A percentile compares a stretch with the other conserved stretches of the same genome.
Evolutionary conservation across 2,113 vertebrate species (phyloP).

Genomic region (Synodontis membranacea): DNA sequence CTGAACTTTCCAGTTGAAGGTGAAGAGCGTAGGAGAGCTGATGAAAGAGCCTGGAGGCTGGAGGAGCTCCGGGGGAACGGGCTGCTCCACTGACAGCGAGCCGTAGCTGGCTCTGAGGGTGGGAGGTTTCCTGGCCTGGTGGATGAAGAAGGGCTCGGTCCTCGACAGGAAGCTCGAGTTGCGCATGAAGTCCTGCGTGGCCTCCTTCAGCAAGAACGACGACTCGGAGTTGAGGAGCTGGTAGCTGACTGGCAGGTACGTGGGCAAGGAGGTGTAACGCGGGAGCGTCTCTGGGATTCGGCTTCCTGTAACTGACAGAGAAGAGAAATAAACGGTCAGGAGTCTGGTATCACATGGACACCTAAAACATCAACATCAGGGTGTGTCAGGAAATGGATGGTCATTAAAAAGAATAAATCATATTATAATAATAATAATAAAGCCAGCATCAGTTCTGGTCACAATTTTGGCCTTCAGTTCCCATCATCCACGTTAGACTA

Average conservation of each 20-base stretch:
- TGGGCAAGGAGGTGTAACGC: conserved; percentile 81
- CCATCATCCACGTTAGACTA: not conserved
- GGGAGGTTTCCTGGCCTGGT: conserved; percentile 79
- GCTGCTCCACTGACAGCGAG: conserved; percentile 80
- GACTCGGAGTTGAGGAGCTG: conserved; percentile 79
- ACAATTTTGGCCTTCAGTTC: not conserved
- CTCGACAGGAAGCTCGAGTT: conserved; percentile 88
- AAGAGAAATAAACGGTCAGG: conserved; percentile 57
- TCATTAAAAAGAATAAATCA: not conserved
- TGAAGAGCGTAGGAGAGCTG: conserved; percentile 71
- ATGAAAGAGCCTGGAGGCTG: conserved; percentile 70
- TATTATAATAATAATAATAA: too few relatives aligned
- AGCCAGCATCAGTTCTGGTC: not conserved
- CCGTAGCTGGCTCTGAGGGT: conserved; percentile 85
- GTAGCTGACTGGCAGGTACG: conserved; percentile 90
- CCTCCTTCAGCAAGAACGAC: conserved; percentile 88
- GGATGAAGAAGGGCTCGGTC: conserved; percentile 85
- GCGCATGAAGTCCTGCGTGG: conserved; percentile 82
- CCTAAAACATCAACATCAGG: not conserved
- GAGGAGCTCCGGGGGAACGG: conserved; percentile 81
- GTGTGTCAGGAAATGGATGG: not conserved
- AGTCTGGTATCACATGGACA: not conserved
- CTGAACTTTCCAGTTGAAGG: conserved; percentile 87
- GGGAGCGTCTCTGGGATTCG: conserved; percentile 78
- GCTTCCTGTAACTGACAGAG: conserved; percentile 77